A percentile compares a stretch with the other conserved stretches of the same genome.
Evolutionary conservation across 1,140 invertebrate genomes (phyloP).

Genomic region (Drosophila cardini): DNA sequence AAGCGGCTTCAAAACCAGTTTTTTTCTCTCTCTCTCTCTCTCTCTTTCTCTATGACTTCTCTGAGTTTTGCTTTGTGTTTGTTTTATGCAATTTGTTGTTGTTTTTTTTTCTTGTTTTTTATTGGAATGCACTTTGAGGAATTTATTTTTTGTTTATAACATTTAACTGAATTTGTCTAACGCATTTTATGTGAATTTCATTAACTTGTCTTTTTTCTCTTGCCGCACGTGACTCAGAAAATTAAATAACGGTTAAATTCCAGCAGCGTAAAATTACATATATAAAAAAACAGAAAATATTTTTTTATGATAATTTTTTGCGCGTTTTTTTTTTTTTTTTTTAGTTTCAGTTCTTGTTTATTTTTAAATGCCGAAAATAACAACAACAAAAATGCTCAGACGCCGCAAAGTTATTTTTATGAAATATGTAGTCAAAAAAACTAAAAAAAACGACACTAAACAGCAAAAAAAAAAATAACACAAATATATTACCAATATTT

Average conservation of each 20-base stretch:
- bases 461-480: slow-evolving; percentile 29
- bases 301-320: slow-evolving; percentile 23
- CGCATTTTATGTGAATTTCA: background rate
- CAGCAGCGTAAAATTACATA: slow-evolving; percentile 5
- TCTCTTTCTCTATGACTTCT: background rate
- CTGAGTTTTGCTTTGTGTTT: slow-evolving; percentile 16
- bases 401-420: slow-evolving; percentile 35
- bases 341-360: slow-evolving; percentile 19
- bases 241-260: slow-evolving; percentile 12
- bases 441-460: slow-evolving; percentile 1
- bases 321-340: background rate
- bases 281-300: slow-evolving; percentile 9
- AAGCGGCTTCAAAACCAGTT: slow-evolving; percentile 66
- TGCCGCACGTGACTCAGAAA: slow-evolving; percentile 29
- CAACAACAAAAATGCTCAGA: slow-evolving; percentile 6
- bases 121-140: slow-evolving; percentile 44
- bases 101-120: slow-evolving; percentile 21
- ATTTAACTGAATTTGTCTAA: background rate
- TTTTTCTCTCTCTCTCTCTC: slow-evolving; percentile 34
- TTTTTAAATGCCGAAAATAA: slow-evolving; percentile 23
- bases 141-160: slow-evolving; percentile 1
- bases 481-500: slow-evolving; percentile 54
- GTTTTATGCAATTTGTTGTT: slow-evolving; percentile 19
- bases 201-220: background rate
- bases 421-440: slow-evolving; percentile 10